A percentile compares a stretch with the other conserved stretches of the same genome.
Evolutionary conservation across 2,797 vertebrate genomes (phyloP).

Genomic region (Coregonus suidteri): DNA sequence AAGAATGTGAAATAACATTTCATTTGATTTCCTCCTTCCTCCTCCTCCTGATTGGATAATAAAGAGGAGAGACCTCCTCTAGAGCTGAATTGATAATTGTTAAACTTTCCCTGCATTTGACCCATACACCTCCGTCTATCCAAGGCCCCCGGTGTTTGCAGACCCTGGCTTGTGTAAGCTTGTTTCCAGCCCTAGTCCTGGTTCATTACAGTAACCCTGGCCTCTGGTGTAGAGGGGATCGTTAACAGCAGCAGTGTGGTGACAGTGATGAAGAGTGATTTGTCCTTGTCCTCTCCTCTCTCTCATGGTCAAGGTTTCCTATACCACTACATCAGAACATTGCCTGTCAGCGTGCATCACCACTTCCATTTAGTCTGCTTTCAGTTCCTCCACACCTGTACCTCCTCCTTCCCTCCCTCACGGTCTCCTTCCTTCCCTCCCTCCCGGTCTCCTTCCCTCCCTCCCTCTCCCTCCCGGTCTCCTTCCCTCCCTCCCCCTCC

Average conservation of each 20-base stretch:
- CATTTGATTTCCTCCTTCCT: background rate
- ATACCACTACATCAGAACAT: too few relatives aligned
- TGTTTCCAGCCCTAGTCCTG: too few relatives aligned
- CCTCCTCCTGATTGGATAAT: constrained; percentile 23
- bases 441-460: background rate
- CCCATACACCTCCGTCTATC: background rate
- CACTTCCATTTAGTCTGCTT: too few relatives aligned
- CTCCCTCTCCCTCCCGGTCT: too few relatives aligned
- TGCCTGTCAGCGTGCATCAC: too few relatives aligned
- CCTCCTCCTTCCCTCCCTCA: too few relatives aligned
- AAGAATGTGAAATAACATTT: too few relatives aligned
- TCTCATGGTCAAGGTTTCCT: too few relatives aligned
- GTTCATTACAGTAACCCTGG: background rate
- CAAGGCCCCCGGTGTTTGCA: too few relatives aligned
- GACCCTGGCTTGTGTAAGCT: too few relatives aligned
- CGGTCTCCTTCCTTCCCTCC: background rate
- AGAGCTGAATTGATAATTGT: constrained; percentile 4
- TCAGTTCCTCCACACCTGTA: background rate
- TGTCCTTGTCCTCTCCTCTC: too few relatives aligned
- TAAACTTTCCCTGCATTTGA: background rate
- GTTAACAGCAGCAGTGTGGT: constrained; percentile 6
- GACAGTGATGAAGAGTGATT: constrained; percentile 33
- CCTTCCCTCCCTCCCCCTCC: background rate
- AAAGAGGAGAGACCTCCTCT: constrained; percentile 12
- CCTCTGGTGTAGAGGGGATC: background rate